Evolutionary conservation across 1,140 invertebrate genomes (phyloP).

Genomic region (Bicyclus anynana): DNA sequence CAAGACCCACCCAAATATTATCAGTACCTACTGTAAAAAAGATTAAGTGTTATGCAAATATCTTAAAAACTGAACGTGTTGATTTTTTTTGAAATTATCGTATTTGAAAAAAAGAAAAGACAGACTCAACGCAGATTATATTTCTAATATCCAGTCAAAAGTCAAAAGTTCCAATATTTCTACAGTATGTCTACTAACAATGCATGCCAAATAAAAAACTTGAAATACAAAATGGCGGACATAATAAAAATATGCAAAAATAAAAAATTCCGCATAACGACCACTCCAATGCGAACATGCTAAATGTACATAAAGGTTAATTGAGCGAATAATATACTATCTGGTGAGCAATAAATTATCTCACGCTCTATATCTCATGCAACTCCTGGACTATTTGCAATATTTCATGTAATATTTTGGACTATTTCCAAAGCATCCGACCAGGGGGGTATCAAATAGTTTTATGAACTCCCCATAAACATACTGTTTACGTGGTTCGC

Average conservation of each 20-base stretch:
- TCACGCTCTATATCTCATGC: slow-evolving; percentile 15
- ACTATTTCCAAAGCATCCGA: slow-evolving; percentile 5
- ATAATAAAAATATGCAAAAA: background rate
- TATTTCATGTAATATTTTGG: slow-evolving; percentile 13
- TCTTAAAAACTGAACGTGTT: no score
- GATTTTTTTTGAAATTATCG: no score
- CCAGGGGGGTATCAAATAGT: slow-evolving; percentile 2
- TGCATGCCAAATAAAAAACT: no score
- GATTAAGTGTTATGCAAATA: no score
- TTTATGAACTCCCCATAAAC: slow-evolving; percentile 4
- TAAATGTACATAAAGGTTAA: background rate
- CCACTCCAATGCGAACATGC: background rate
- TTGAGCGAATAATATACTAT: background rate
- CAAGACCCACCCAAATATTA: no score
- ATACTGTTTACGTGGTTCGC: background rate
- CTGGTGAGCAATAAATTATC: background rate
- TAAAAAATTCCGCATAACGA: background rate
- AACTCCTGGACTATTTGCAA: slow-evolving; percentile 9
- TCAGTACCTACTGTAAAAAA: no score
- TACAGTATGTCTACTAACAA: no score
- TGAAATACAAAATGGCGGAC: background rate
- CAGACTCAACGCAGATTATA: no score
- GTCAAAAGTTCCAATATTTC: no score
- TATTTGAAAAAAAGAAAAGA: no score
- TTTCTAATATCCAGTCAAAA: no score